These are phyloP conservation scores for Dysidea cf. avara DNA, from an alignment of 37 sponge, comb jelly and placozoan genomes.

Conservation along the genomic window DNA sequence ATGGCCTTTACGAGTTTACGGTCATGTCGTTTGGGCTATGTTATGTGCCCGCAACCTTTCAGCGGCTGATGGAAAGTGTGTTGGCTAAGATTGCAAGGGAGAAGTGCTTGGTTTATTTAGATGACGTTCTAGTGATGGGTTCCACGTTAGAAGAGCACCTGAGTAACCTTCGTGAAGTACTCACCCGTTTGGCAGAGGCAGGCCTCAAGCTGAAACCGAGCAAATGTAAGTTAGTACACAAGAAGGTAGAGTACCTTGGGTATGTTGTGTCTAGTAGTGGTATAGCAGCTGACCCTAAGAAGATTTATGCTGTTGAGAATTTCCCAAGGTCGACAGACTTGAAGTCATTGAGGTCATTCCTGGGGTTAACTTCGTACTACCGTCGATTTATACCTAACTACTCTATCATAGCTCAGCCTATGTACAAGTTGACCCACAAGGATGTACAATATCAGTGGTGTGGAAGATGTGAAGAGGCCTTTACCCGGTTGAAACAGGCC, in stretches of 20 bases:
- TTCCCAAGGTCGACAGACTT: constrained; percentile 3
- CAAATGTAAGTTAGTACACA: constrained; percentile 14
- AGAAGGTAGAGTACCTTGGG: constrained; percentile 30
- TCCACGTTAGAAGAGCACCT: constrained; percentile 26
- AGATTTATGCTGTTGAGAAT: constrained; percentile 14
- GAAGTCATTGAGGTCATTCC: too few relatives aligned
- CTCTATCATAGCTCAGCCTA: constrained; percentile 32
- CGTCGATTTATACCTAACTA: constrained; percentile 41
- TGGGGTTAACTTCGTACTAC: constrained; percentile 47
- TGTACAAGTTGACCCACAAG: constrained; percentile 37
- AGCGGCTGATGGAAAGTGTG: constrained; percentile 54
- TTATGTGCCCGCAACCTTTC: constrained; percentile 58
- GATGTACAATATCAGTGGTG: constrained; percentile 42
- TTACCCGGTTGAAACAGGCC: constrained; percentile 32
- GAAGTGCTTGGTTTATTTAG: constrained; percentile 36
- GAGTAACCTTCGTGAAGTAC: constrained; percentile 25
- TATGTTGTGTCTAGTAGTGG: constrained; percentile 26
- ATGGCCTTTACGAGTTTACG: constrained; percentile 60
- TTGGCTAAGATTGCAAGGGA: constrained; percentile 18
- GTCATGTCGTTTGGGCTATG: constrained; percentile 70
- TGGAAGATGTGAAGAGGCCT: constrained; percentile 35
- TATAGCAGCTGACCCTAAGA: constrained; percentile 20
- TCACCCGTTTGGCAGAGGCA: constrained; percentile 22
- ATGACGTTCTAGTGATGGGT: constrained; percentile 51
- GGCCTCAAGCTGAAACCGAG: constrained; percentile 35